A percentile compares a stretch with the other conserved stretches of the same genome.
These are phyloP conservation scores for Eulemur albifrons DNA, from an alignment of 2,797 vertebrate species.

Conservation along the genomic window DNA sequence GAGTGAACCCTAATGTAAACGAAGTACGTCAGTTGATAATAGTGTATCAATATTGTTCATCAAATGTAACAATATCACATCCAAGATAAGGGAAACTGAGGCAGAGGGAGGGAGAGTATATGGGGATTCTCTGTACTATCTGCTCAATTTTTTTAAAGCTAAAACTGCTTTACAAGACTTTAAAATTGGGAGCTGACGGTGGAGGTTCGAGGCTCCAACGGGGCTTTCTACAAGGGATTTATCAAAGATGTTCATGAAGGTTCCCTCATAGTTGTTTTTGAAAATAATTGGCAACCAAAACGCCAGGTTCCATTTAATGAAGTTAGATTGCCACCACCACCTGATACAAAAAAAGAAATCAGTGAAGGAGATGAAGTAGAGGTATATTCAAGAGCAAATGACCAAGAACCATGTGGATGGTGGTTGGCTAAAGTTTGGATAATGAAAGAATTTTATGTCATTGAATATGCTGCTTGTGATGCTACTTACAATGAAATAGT, in stretches of 20 bases:
- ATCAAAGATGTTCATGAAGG: background rate
- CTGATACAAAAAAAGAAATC: slow-evolving; percentile 96
- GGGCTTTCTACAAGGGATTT: background rate
- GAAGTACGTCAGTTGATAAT: background rate
- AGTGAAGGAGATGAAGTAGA: slow-evolving; percentile 98
- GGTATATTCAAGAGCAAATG: slow-evolving; percentile 97
- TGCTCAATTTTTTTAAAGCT: background rate
- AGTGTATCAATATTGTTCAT: background rate
- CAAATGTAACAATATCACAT: background rate
- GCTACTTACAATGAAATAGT: slow-evolving; percentile 99
- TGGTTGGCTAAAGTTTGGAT: slow-evolving; percentile 98
- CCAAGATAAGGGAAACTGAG: background rate
- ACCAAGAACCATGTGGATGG: slow-evolving; percentile 98
- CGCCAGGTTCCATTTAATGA: slow-evolving; percentile 97
- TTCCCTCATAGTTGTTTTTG: background rate
- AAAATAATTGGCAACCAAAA: slow-evolving; percentile 93
- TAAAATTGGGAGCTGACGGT: background rate
- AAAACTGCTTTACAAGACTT: background rate
- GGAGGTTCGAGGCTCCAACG: background rate
- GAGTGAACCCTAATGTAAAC: background rate
- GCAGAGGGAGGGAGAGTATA: background rate
- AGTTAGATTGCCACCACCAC: slow-evolving; percentile 94
- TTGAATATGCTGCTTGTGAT: slow-evolving; percentile 98
- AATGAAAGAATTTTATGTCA: slow-evolving; percentile 99
- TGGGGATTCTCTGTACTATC: background rate